Evolutionary conservation across 2,888 invertebrate species (phyloP).

Genomic region (Tromatobia lineatoria): DNA sequence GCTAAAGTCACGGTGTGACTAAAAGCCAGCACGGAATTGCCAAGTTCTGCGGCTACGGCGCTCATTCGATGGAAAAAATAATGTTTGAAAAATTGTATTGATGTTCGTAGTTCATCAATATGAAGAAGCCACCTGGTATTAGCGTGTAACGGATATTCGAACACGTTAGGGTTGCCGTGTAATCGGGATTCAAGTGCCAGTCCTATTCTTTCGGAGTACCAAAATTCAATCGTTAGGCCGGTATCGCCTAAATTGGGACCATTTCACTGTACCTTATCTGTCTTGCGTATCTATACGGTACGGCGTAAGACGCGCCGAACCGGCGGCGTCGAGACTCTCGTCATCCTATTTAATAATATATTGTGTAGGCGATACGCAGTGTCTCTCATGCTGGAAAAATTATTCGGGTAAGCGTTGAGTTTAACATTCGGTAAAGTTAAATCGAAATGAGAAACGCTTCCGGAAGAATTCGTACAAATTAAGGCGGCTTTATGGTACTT

Average conservation of each 20-base stretch:
- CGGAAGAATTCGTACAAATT: slow-evolving; percentile 61
- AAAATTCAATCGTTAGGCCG: slow-evolving; percentile 20
- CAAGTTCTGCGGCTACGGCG: too few relatives aligned
- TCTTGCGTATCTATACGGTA: not conserved
- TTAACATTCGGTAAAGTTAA: not conserved
- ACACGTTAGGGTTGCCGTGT: too few relatives aligned
- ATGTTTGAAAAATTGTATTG: too few relatives aligned
- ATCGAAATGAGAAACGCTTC: slow-evolving; percentile 53
- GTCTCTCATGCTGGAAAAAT: slow-evolving; percentile 16
- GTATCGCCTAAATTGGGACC: slow-evolving; percentile 60
- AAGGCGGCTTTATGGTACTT: slow-evolving; percentile 58
- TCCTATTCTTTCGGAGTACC: too few relatives aligned
- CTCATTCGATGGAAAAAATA: too few relatives aligned
- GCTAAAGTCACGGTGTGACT: too few relatives aligned
- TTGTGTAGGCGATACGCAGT: slow-evolving; percentile 32
- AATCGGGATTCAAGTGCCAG: too few relatives aligned
- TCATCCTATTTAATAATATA: slow-evolving; percentile 52
- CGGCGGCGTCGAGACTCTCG: slow-evolving; percentile 34
- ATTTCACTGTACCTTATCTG: slow-evolving; percentile 24
- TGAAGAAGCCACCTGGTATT: too few relatives aligned
- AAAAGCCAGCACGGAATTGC: too few relatives aligned
- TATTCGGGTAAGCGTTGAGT: not conserved
- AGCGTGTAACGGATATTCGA: too few relatives aligned
- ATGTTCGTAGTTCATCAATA: too few relatives aligned
- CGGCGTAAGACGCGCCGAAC: slow-evolving; percentile 21